These are phyloP conservation scores for Sapajus apella DNA, from an alignment of 2,113 vertebrate genomes.

Conservation along the genomic window DNA sequence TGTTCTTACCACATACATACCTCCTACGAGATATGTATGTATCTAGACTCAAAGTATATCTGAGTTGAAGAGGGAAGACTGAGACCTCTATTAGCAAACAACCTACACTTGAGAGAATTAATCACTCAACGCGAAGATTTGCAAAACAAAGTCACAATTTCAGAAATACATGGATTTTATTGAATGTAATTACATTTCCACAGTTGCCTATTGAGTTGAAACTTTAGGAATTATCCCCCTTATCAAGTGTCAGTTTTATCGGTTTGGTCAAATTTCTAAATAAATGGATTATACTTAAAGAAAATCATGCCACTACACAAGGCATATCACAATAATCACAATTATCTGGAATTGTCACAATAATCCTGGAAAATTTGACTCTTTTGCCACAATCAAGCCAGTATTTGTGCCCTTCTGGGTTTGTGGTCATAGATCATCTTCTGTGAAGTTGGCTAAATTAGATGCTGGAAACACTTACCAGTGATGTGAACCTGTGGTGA, in stretches of 20 bases:
- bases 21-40: not conserved
- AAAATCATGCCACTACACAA: not conserved
- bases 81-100: not conserved
- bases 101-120: not conserved
- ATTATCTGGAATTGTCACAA: not conserved
- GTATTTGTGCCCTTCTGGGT: not conserved
- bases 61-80: not conserved
- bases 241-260: not conserved
- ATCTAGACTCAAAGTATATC: not conserved
- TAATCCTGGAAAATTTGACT: not conserved
- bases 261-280: not conserved
- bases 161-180: conserved; percentile 32
- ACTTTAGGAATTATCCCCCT: not conserved
- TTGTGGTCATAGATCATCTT: not conserved
- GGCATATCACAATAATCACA: not conserved
- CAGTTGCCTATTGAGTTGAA: not conserved
- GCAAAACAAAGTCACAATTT: not conserved
- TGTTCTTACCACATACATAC: no score
- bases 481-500: not conserved
- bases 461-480: not conserved
- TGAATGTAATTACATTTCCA: not conserved
- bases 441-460: not conserved
- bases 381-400: not conserved
- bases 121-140: not conserved
- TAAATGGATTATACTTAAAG: not conserved